Evolutionary conservation across 2,113 vertebrate genomes (phyloP).

Genomic region (Archilochus colubris): DNA sequence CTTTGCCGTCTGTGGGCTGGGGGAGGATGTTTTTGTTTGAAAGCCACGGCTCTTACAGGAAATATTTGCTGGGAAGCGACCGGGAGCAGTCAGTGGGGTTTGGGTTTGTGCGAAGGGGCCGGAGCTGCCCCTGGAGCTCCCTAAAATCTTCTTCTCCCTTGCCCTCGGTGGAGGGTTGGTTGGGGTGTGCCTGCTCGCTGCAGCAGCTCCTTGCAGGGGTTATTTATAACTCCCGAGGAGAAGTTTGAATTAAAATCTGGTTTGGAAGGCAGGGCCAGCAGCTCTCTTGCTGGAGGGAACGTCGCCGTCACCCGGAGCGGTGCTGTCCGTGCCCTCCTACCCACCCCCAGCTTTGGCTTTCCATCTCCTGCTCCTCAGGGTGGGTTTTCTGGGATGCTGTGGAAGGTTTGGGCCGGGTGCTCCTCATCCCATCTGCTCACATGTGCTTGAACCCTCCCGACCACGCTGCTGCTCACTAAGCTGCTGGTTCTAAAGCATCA

Average conservation of each 20-base stretch:
- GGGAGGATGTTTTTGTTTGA: constrained; percentile 37
- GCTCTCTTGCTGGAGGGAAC: neutral
- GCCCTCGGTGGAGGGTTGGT: neutral
- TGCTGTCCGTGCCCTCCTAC: accelerated
- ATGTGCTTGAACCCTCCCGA: accelerated
- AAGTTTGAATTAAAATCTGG: constrained; percentile 29
- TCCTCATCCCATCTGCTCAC: neutral
- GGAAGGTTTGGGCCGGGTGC: accelerated
- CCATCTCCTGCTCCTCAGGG: neutral
- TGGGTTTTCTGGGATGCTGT: accelerated
- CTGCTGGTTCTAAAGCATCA: neutral
- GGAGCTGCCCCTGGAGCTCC: neutral
- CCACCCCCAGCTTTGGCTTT: accelerated
- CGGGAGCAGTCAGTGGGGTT: accelerated
- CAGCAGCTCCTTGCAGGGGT: neutral
- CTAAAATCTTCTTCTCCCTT: neutral
- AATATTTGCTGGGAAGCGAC: neutral
- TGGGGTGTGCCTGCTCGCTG: neutral
- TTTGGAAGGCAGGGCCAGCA: constrained; percentile 4
- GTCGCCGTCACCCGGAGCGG: accelerated
- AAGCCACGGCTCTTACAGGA: neutral
- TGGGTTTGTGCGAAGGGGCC: neutral
- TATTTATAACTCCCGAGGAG: constrained; percentile 56
- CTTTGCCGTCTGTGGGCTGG: neutral
- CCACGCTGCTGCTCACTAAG: accelerated